These are phyloP conservation scores for Magallana angulata DNA, from an alignment of 1,140 invertebrate genomes.

Conservation along the genomic window DNA sequence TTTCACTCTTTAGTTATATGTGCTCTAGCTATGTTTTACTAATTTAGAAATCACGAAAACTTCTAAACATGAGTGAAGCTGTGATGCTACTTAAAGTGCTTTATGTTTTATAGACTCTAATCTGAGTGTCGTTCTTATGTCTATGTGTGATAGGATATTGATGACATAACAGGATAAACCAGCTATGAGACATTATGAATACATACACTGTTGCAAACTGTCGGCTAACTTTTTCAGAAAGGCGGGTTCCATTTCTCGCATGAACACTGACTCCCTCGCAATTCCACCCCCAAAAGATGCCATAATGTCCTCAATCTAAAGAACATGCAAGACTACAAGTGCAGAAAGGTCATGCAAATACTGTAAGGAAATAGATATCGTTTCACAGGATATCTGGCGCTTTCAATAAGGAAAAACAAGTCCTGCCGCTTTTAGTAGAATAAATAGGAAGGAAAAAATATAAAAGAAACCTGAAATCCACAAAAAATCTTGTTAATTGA, in stretches of 20 bases:
- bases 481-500: constrained; percentile 13
- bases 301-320: constrained; percentile 93
- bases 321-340: constrained; percentile 46
- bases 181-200: background rate
- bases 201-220: constrained; percentile 30
- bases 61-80: too few relatives aligned
- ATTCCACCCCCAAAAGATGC: constrained; percentile 88
- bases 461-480: constrained; percentile 17
- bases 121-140: too few relatives aligned
- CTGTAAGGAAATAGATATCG: background rate
- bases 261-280: constrained; percentile 89
- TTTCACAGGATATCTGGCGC: constrained; percentile 1
- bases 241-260: constrained; percentile 90
- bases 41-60: too few relatives aligned
- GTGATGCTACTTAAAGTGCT: too few relatives aligned
- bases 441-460: constrained; percentile 9
- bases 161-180: too few relatives aligned
- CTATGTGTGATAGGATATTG: too few relatives aligned
- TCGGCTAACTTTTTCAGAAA: constrained; percentile 81
- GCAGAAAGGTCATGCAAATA: constrained; percentile 29
- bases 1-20: too few relatives aligned
- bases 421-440: background rate
- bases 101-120: too few relatives aligned
- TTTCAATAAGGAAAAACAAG: background rate
- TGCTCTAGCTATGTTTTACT: too few relatives aligned